These are phyloP conservation scores for Myotis findleyi DNA, from an alignment of 2,797 vertebrate species.

Conservation along the genomic window DNA sequence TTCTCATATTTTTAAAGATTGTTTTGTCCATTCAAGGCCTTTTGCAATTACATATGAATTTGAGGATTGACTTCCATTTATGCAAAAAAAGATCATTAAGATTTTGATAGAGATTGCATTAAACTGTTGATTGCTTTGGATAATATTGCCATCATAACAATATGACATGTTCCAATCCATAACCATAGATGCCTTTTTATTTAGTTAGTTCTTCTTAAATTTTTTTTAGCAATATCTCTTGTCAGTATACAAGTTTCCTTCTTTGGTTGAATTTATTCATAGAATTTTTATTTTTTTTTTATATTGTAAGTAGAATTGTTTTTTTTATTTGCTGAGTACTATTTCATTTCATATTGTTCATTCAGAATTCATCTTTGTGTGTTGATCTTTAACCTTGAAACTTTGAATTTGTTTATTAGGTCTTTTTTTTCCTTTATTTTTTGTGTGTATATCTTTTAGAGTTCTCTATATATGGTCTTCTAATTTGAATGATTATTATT, in stretches of 20 bases:
- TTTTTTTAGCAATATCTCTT: background rate
- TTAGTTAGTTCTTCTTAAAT: background rate
- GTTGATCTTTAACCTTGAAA: background rate
- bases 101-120: background rate
- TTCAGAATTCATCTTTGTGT: background rate
- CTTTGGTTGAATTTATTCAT: background rate
- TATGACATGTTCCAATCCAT: background rate
- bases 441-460: background rate
- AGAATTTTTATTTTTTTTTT: background rate
- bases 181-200: background rate
- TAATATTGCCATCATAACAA: background rate
- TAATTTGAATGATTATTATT: background rate
- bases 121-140: background rate
- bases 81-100: background rate
- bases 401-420: slow-evolving; percentile 8
- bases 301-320: background rate
- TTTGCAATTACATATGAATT: background rate
- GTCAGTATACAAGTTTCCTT: background rate
- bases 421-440: background rate
- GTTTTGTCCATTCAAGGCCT: background rate
- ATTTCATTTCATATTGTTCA: background rate
- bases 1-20: background rate
- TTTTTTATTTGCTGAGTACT: background rate
- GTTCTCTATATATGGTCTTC: background rate
- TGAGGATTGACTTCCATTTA: background rate